Evolutionary conservation across 2,113 vertebrate genomes (phyloP), one percentile per base, ranked within the genome.

Genomic region (Pomatorhinus ruficollis): DNA sequence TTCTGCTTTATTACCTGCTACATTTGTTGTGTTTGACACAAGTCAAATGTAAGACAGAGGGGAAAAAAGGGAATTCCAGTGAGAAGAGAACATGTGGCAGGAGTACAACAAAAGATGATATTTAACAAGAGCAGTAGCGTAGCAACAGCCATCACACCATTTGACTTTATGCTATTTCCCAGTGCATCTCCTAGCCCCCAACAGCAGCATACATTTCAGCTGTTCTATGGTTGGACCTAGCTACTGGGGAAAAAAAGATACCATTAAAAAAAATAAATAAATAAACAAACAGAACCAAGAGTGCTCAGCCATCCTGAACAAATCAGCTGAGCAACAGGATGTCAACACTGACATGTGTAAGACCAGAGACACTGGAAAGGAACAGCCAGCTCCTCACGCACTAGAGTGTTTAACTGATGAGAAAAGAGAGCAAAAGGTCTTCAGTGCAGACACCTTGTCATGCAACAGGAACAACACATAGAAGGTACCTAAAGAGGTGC

Each of bases 391-490:
- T 87, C 65, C 44, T 79, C 52, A 25, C 33, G 27, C 0, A 0
- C 12, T 23, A 21, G 12, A 57, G 18, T 12, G 44, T 42, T 92
- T 80, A 77, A 83, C 28, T 23, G 25, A 57, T 27, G 28, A 56
- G 60, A 45, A 42, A 16, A 49, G 28, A n/a, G 16, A 53, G 27
- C 56, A 10, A 30, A 65, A 57, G 33, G 39, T 60, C 56, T 64
- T 68, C 12, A 16, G 42, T 1, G 5, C 37, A 37, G 40, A 50
- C 42, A 28, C 30, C 30, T 9, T 27, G 19, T n/a, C 1, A 1
- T 6, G 18, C 31, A 53, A 63, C 23, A 45, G n/a, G 12, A 81
- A 71, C 17, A 86, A 39, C 24, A 33, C 0, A 0, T 8, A 31
- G n/a, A 89, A 87, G 57, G 45, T 3, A 3, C 24, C 37, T 39